Base-by-base conservation (phyloP, 2,888 invertebrate genomes). In the Helleia helle region DNA sequence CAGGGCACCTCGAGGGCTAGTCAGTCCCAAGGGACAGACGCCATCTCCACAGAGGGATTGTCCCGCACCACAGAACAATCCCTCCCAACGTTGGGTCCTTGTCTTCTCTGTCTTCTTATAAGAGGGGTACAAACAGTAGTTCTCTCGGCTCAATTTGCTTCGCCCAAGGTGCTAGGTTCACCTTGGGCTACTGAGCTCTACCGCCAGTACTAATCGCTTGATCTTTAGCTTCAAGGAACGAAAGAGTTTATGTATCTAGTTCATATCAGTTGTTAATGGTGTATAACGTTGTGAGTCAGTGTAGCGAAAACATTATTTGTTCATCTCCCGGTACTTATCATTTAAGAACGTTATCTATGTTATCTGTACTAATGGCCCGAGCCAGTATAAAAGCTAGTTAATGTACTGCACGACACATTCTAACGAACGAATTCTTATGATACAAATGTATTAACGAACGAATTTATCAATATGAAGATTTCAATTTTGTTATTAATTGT, bases 231-330 rank as follows among this genome's bases (percentile, higher is more conserved):
- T 22, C 8, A 22, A 1, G 8, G 5, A 7, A 2, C 4, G 22
- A 5, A 7, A 22, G 1, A 22, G 22, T 22, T 11, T 2, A 34
- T 34, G 34, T 4, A 34, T 34, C 34, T 22, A 22, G 13, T 22
- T 5, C 3, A 34, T 22, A 22, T 22, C 0, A 11, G 2, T 7
- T 4, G 4, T 34, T 22, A 4, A 34, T 34, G 34, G 12, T 4
- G 17, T 22, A 34, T 17, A 31, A 17, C 22, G 22, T 52, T 60
- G 58, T 81, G 81, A 84, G 63, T 83, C 84, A 83, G 66, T 59
- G 61, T 54, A 66, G 80, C 77, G 64, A 80, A 80, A 81, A 81
- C 76, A 79, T 62, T 77, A 76, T 83, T 81, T 81, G 68, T 54
- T 49, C 46, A 60, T 62, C 59, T 56, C 56, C 50, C 55, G 46